These are phyloP conservation scores for Eolophus roseicapilla DNA, from an alignment of 2,113 vertebrate species.

Conservation along the genomic window DNA sequence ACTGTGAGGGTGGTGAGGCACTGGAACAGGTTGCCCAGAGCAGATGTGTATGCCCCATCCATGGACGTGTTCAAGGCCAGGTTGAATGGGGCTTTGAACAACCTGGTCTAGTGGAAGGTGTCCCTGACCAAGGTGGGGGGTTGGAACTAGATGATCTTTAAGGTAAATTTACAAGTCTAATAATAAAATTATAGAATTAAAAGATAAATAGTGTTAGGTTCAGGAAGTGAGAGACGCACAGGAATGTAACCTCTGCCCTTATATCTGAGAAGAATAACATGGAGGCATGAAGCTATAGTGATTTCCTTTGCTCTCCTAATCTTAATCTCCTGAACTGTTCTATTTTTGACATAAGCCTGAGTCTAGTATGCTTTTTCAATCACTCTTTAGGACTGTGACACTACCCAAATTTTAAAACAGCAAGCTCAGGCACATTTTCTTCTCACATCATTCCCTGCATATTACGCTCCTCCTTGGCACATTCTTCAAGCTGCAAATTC, in stretches of 20 bases:
- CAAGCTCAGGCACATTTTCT: background rate
- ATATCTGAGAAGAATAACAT: background rate
- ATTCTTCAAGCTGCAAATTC: background rate
- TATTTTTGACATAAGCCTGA: background rate
- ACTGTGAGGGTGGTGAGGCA: background rate
- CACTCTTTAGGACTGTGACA: background rate
- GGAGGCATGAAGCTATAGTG: background rate
- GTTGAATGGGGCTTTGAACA: background rate
- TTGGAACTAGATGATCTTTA: background rate
- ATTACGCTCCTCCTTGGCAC: background rate
- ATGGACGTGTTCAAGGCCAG: background rate
- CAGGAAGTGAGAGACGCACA: background rate
- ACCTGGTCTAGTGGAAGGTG: background rate
- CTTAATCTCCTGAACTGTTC: background rate
- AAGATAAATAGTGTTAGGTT: background rate
- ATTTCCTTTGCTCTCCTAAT: background rate
- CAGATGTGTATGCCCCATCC: background rate
- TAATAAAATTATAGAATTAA: background rate
- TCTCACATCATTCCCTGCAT: background rate
- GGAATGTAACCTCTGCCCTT: background rate
- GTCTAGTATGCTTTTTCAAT: background rate
- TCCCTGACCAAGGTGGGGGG: background rate
- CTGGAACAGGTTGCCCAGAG: background rate
- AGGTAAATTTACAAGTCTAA: background rate
- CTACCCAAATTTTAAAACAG: background rate